Evolutionary conservation across 2,888 invertebrate genomes (phyloP), one percentile per base, ranked within the genome.

Genomic region (Amblyjoppa proteus): DNA sequence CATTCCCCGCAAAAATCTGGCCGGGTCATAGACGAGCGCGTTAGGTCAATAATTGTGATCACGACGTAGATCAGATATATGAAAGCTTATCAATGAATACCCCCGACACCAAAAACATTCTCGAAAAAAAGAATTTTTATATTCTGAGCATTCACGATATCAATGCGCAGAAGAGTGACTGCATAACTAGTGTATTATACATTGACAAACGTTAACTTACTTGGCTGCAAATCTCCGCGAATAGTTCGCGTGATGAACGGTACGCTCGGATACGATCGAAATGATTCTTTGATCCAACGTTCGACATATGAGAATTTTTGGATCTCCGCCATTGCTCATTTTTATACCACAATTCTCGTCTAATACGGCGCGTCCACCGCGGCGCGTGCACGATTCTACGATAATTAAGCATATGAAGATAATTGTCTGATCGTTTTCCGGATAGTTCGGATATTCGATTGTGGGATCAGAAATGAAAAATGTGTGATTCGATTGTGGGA

Each of bases 271-370:
- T 95, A 96, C 11, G 96, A 91, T 70, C 96, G 93, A 73, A 96
- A 89, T 0, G 96, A 95, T 91, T 97, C 96, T 91, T 96, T 97
- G 73, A 97, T 96, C 87, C 96, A 96, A 88, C 95, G 95, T 87
- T 97, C 97, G 87, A 96, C 94, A 90, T 96, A 96, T 83, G 95
- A 95, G 96, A 97, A 96, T 79, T 95, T 95, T 83, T 95, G 92
- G 20, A 96, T 92, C 88, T 96, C 96, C 66, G 95, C 95, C 1
- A 94, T 95, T 2, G 20, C 95, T 94, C 0, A 94, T 91, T 1
- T 95, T 20, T 20, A 20, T 94, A 0, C 92, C 95, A 9, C 92
- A 90, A 13, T 95, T 93, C 91, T 96, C 96, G 80, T 95, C 93
- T 0, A 94, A 89, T 0, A 95, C 95, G 66, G 94, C 93, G 20